Evolutionary conservation across 2,113 vertebrate species (phyloP).

Genomic region (Indicator indicator): DNA sequence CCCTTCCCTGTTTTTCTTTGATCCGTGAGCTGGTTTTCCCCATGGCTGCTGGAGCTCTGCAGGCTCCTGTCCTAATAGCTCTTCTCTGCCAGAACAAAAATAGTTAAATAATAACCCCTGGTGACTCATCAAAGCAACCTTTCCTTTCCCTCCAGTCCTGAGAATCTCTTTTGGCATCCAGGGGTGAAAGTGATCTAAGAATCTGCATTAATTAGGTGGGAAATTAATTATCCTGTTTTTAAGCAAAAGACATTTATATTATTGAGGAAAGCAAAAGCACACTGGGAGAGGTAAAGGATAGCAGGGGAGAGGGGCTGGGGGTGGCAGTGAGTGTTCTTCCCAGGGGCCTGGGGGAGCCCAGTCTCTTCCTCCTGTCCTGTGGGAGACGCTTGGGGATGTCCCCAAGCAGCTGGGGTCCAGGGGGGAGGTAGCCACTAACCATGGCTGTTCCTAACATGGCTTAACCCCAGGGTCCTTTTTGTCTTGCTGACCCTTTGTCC

Average conservation of each 20-base stretch:
- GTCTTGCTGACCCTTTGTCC: too few relatives aligned
- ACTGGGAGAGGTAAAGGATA: background rate
- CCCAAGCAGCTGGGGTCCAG: background rate
- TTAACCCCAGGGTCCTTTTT: rapidly evolving
- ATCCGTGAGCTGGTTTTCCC: background rate
- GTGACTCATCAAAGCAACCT: constrained; percentile 63
- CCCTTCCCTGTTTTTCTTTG: background rate
- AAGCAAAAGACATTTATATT: constrained; percentile 37
- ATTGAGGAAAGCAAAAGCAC: background rate
- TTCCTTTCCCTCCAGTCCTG: constrained; percentile 48
- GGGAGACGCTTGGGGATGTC: background rate
- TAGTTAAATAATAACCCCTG: constrained; percentile 38
- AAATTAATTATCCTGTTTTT: constrained; percentile 66
- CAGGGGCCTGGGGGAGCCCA: rapidly evolving
- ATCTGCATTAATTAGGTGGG: constrained; percentile 66
- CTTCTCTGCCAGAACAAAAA: constrained; percentile 18
- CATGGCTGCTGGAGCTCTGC: background rate
- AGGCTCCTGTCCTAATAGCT: background rate
- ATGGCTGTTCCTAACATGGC: rapidly evolving
- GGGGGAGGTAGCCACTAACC: background rate
- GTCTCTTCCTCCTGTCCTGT: background rate
- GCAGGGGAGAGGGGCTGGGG: background rate
- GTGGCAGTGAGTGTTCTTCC: background rate
- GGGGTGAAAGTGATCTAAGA: constrained; percentile 37
- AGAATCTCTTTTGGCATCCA: constrained; percentile 59